These are phyloP conservation scores for Ophiothrix spiculata DNA, from an alignment of 35 echinoderm and acorn worm genomes.

Conservation along the genomic window DNA sequence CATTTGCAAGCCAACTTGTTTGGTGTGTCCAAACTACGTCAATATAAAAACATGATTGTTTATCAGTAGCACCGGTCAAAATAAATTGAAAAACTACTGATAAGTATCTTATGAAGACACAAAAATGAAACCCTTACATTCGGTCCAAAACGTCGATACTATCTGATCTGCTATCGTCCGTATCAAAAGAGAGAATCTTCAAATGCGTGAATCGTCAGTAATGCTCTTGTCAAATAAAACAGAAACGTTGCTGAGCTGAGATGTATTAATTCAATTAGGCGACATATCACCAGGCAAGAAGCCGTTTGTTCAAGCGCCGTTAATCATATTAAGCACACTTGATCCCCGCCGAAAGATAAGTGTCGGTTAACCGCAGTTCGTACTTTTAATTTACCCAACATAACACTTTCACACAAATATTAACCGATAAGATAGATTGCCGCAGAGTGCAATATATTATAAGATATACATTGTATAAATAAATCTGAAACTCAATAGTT, in stretches of 20 bases:
- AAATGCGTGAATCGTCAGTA: background rate
- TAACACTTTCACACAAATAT: background rate
- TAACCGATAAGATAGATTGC: background rate
- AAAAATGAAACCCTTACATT: background rate
- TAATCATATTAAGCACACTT: background rate
- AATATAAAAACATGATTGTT: background rate
- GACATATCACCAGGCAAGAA: background rate
- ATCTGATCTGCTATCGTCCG: background rate
- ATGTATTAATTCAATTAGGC: background rate
- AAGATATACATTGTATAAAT: background rate
- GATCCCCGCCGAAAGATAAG: slow-evolving; percentile 1
- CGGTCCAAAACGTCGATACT: background rate
- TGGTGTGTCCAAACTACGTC: background rate
- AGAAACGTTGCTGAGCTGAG: background rate
- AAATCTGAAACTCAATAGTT: background rate
- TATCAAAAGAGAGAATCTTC: background rate
- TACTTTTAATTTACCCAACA: background rate
- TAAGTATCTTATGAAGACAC: background rate
- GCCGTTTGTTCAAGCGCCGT: slow-evolving; percentile 1
- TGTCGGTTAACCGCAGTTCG: background rate
- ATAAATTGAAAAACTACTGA: background rate
- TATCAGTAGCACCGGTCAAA: background rate
- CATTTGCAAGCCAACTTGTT: too few species aligned
- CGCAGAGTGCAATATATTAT: background rate
- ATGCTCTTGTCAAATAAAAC: background rate